Conservation (phyloP, 2,113 vertebrate genomes). For the Corydoras maculifer region DNA sequence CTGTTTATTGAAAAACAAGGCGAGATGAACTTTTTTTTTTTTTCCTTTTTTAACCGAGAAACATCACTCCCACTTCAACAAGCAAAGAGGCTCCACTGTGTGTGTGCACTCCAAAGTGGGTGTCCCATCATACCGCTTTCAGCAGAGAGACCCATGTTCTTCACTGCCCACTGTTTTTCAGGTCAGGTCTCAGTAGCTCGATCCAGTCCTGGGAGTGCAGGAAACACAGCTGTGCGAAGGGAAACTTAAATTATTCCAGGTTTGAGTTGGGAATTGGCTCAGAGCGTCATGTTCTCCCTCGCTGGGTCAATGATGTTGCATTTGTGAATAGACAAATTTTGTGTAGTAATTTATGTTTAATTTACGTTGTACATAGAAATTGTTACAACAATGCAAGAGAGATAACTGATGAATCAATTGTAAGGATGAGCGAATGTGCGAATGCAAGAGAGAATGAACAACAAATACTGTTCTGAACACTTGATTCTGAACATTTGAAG, state of each 20-base stretch:
- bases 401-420: constrained; percentile 31
- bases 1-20: constrained; percentile 73
- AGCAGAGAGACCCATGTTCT: constrained; percentile 38
- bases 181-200: constrained; percentile 50
- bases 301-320: constrained; percentile 43
- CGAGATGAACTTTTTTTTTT: constrained; percentile 11
- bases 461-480: constrained; percentile 58
- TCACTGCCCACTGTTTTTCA: constrained; percentile 45
- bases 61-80: constrained; percentile 28
- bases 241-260: constrained; percentile 44
- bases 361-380: constrained; percentile 76
- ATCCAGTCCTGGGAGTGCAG: constrained; percentile 57
- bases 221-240: constrained; percentile 47
- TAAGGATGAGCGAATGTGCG: constrained; percentile 18
- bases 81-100: constrained; percentile 33
- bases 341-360: constrained; percentile 78
- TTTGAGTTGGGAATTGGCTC: constrained; percentile 57
- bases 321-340: constrained; percentile 68
- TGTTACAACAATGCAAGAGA: constrained; percentile 57
- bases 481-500: not conserved
- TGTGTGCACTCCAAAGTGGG: constrained; percentile 21
- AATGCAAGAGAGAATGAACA: constrained; percentile 22
- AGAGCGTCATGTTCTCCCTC: constrained; percentile 35
- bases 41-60: constrained; percentile 37
- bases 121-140: constrained; percentile 29